Conservation (phyloP, 2,797 vertebrate species). For the Danio tinwini region DNA sequence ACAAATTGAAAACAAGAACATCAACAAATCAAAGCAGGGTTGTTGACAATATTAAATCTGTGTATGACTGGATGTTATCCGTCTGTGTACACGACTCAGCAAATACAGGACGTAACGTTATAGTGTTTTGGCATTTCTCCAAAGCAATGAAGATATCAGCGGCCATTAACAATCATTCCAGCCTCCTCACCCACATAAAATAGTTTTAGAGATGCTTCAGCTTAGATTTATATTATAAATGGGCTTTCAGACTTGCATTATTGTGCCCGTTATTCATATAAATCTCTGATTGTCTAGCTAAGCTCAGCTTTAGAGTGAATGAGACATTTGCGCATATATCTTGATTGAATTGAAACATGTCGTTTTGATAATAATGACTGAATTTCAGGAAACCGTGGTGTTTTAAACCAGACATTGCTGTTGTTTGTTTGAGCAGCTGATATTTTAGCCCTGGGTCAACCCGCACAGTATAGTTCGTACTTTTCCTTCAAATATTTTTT, state of each 20-base stretch:
- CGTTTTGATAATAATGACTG: neutral
- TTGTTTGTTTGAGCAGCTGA: neutral
- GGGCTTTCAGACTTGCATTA: neutral
- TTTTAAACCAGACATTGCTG: neutral
- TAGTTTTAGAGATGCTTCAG: conserved; percentile 3
- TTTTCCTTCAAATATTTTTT: no score
- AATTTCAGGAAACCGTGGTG: neutral
- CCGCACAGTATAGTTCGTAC: neutral
- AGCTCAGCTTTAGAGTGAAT: neutral
- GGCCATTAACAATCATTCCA: conserved; percentile 19
- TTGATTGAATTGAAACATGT: neutral
- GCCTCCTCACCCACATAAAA: conserved; percentile 8
- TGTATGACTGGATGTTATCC: conserved; percentile 24
- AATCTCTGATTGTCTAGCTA: neutral
- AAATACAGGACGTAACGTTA: conserved; percentile 17
- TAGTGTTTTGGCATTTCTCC: conserved; percentile 15
- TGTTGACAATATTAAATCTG: conserved; percentile 4
- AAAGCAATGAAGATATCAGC: conserved; percentile 20
- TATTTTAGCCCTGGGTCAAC: neutral
- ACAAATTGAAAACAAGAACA: neutral
- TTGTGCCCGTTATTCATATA: neutral
- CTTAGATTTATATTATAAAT: neutral
- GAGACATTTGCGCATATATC: neutral
- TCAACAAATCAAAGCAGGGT: neutral
- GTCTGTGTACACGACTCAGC: conserved; percentile 15